Evolutionary conservation across 2,113 vertebrate species (phyloP), one percentile per base, ranked within the genome.

Genomic region (Romanogobio albipinnatus): DNA sequence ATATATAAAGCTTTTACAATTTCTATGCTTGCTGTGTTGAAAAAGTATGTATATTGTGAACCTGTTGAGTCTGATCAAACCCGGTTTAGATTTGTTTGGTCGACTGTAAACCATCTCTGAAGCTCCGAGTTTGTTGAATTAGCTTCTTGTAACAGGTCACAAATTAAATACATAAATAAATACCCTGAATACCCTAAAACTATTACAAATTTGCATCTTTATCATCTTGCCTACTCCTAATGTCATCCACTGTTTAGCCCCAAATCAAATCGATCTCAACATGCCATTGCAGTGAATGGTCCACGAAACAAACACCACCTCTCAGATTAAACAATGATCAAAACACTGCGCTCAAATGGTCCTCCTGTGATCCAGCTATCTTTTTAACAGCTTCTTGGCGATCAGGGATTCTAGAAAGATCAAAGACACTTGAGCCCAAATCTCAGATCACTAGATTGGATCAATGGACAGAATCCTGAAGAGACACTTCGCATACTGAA

Each of bases 361-460:
- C 33, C 64, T 64, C 61, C 36, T 78, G 29, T 82, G 78, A 76
- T 75, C 83, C 45, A 24, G 26, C 64, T 74, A 58, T 49, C 64
- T 81, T 47, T 82, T 76, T 61, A 84, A 80, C 66, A 24, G 68
- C 82, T 88, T 73, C 81, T 59, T 49, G 14, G 56, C 51, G 76
- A 86, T 49, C 8, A 61, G 56, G 17, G 84, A 73, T 59, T 49
- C 68, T 36, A 19, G 24, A 68, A 75, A 84, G 85, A 86, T 45
- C 39, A 83, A 6, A 88, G 75, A 49, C 58, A 81, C 80, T 87
- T 84, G 39, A 87, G 82, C 45, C 53, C 43, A 78, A 85, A 88
- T 80, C 84, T 62, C 84, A 75, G 81, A 82, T 86, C 84, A 66
- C 73, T 64, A 53, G 51, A 82, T 64, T 36, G 24, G 36, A 85